A percentile compares a stretch with the other conserved stretches of the same genome.
Evolutionary conservation across 2,113 vertebrate genomes (phyloP).

Genomic region (Bufo gargarizans): DNA sequence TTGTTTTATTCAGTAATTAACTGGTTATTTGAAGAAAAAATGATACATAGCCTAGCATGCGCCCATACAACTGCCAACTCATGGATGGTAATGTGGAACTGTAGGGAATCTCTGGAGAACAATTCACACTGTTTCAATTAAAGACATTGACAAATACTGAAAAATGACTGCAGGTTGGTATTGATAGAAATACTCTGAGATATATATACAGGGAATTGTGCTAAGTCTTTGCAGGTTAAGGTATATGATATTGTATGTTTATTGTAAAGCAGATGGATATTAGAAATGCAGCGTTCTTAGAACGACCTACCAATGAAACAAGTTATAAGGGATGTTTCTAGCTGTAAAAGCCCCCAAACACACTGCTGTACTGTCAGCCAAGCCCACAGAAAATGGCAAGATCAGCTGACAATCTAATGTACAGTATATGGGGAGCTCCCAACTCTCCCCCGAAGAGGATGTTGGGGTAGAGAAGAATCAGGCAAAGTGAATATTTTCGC

Average conservation of each 20-base stretch:
- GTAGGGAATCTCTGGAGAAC: constrained; percentile 71
- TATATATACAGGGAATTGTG: constrained; percentile 46
- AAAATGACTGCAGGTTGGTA: constrained; percentile 74
- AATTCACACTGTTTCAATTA: constrained; percentile 73
- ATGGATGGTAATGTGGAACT: constrained; percentile 71
- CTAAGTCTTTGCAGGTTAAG: constrained; percentile 7
- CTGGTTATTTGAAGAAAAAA: constrained; percentile 82
- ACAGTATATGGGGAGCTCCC: too few relatives aligned
- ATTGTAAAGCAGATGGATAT: neutral
- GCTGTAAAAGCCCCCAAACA: neutral
- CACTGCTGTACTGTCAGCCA: too few relatives aligned
- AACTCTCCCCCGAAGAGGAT: too few relatives aligned
- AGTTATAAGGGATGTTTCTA: neutral
- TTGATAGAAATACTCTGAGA: constrained; percentile 69
- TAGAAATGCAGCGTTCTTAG: neutral
- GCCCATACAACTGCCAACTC: constrained; percentile 75
- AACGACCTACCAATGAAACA: neutral
- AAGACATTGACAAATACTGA: constrained; percentile 70
- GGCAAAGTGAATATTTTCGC: too few relatives aligned
- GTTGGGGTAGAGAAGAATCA: too few relatives aligned
- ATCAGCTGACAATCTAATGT: too few relatives aligned
- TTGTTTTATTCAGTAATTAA: constrained; percentile 93
- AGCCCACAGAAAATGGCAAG: too few relatives aligned
- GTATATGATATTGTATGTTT: neutral
- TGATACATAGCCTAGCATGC: constrained; percentile 76